Conservation (phyloP, 2,113 vertebrate genomes). For the Sebastes schlegelii region DNA sequence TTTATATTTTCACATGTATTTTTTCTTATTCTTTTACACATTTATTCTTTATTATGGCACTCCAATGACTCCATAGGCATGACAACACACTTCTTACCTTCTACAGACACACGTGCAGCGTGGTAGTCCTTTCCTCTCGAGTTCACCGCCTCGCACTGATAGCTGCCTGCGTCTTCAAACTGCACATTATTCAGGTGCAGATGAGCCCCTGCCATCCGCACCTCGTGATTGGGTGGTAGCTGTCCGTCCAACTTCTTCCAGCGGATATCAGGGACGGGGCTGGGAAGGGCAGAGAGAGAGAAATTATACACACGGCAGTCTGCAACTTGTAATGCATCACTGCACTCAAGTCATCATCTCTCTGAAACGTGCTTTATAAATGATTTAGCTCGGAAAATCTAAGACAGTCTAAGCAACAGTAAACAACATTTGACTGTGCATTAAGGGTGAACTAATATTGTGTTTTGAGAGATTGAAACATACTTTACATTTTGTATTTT, state of each 20-base stretch:
- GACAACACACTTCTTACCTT: constrained; percentile 82
- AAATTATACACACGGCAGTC: background rate
- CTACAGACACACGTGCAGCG: constrained; percentile 88
- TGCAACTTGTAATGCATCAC: background rate
- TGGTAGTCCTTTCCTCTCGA: constrained; percentile 93
- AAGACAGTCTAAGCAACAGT: background rate
- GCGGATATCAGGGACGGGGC: constrained; percentile 93
- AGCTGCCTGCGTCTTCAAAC: constrained; percentile 91
- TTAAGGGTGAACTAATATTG: background rate
- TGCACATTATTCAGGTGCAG: constrained; percentile 93
- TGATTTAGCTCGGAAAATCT: constrained; percentile 2
- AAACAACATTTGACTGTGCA: background rate
- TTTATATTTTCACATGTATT: too few relatives aligned
- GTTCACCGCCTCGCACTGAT: constrained; percentile 94
- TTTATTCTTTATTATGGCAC: too few relatives aligned
- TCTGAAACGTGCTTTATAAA: constrained; percentile 16
- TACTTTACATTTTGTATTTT: background rate
- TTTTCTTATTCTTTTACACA: too few relatives aligned
- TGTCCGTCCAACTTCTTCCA: constrained; percentile 91
- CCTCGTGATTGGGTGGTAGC: constrained; percentile 88
- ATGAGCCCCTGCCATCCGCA: constrained; percentile 89
- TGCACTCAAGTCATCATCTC: constrained; percentile 4
- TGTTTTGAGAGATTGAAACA: background rate
- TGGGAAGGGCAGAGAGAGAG: constrained; percentile 68
- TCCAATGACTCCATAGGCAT: too few relatives aligned